Base-by-base conservation (phyloP, 2,797 vertebrate species). In the Chelmon rostratus region DNA sequence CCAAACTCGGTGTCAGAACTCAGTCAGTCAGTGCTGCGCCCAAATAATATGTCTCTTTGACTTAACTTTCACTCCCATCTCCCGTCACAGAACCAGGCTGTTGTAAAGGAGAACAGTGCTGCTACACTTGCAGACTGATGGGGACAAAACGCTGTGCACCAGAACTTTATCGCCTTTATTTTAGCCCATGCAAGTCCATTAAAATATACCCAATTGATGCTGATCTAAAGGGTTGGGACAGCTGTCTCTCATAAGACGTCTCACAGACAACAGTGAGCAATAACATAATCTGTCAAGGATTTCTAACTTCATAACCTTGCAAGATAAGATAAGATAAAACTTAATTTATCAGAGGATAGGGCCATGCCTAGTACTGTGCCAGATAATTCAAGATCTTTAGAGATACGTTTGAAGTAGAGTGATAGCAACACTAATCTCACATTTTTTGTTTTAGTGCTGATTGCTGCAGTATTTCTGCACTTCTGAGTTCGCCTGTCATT, bases 401-500 rank as follows among this genome's bases (percentile, higher is more conserved):
- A 50, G n/a, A 47, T 72, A 16, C 11, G 38, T 28, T 35, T 46
- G 19, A 68, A 54, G 10, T 18, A 4, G 7, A n/a, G 6, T 25
- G 53, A 28, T 13, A 25, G 33, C 3, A 40, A 33, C 52, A 54
- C 44, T 59, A 68, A 57, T 58, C 28, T 56, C 46, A 44, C n/a
- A 0, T 6, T 49, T 23, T 37, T 15, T 18, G 2, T 52, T 71
- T 71, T 66, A 35, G 25, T 49, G 54, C 49, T 68, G 56, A 56
- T 52, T 33, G 38, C 44, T 38, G 35, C 56, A 21, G 42, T 37
- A 28, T 63, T 44, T 61, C 50, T 46, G 35, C 56, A 72, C 37
- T 37, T 66, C 28, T 47, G 25, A 69, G 50, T 54, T 62, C 25
- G 66, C 42, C 61, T 74, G 25, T 70, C 50, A 66, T 71, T 73